phyloP scores from a whole-genome alignment of 2,888 invertebrate species.

The Eubasilissa splendida region DNA sequence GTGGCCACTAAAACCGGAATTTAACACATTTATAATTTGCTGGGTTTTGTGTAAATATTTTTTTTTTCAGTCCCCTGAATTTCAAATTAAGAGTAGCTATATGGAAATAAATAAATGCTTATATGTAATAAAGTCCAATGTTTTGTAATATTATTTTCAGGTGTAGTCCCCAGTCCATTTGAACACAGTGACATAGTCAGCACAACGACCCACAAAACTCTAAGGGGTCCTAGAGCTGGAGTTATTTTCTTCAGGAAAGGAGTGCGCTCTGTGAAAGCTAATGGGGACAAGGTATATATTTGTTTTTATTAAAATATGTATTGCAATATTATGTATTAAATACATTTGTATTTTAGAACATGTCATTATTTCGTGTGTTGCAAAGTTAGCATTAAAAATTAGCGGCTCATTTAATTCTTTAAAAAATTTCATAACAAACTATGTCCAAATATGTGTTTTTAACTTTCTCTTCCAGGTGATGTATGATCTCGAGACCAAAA shows the following conservation, averaged over 20 bases:
- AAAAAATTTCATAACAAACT: too few species aligned
- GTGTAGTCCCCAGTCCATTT: conserved; percentile 90
- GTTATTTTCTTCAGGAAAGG: conserved; percentile 96
- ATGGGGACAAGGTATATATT: conserved; percentile 79
- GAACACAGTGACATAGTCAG: conserved; percentile 93
- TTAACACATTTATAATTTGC: too few species aligned
- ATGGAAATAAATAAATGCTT: background rate
- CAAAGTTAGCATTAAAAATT: too few species aligned
- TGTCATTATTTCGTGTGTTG: too few species aligned
- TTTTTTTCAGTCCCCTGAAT: too few species aligned
- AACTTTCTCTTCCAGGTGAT: conserved; percentile 65
- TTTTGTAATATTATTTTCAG: conserved; percentile 61
- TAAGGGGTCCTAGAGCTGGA: conserved; percentile 90
- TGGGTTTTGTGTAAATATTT: too few species aligned
- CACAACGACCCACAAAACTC: conserved; percentile 96
- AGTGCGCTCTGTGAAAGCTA: conserved; percentile 82
- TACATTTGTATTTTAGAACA: too few species aligned
- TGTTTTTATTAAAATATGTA: background rate
- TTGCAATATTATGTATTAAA: too few species aligned
- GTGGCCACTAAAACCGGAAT: too few species aligned
- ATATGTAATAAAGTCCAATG: background rate
- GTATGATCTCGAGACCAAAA: conserved; percentile 91
- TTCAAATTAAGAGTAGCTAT: too few species aligned
- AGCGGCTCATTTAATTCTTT: too few species aligned
- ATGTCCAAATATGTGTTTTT: background rate